Percentiles rank a stretch among this genome's conserved stretches.
phyloP scores from a whole-genome alignment of 2,888 invertebrate species.

The Priocnemis perturbator region DNA sequence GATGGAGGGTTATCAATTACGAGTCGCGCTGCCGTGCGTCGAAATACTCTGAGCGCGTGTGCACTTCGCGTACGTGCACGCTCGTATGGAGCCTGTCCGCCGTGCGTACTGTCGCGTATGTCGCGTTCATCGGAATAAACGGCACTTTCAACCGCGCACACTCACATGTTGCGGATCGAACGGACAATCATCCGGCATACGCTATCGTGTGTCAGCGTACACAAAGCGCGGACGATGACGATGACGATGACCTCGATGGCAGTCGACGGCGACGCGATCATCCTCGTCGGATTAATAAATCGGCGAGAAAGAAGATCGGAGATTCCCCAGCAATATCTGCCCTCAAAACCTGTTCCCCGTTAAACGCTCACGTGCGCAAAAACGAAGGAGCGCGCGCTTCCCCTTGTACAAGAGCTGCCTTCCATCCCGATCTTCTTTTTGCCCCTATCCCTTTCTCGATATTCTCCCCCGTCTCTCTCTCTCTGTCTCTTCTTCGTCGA shows the following conservation, averaged over 20 bases:
- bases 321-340: slow-evolving; percentile 15
- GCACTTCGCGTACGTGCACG: not conserved
- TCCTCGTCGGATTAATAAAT: not conserved
- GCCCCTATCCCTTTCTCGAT: slow-evolving; percentile 19
- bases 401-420: slow-evolving; percentile 14
- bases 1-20: slow-evolving; percentile 55
- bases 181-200: slow-evolving; percentile 5
- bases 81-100: not conserved
- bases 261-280: slow-evolving; percentile 4
- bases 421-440: slow-evolving; percentile 20
- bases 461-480: slow-evolving; percentile 24
- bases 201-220: not conserved
- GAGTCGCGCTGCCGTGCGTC: not conserved
- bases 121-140: slow-evolving; percentile 11
- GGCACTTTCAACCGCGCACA: slow-evolving; percentile 14
- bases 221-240: not conserved
- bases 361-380: slow-evolving; percentile 25
- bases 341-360: slow-evolving; percentile 35
- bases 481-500: slow-evolving; percentile 31
- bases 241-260: slow-evolving; percentile 16
- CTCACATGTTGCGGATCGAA: not conserved
- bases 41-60: not conserved
- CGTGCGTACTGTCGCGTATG: not conserved
- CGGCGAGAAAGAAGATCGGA: not conserved
- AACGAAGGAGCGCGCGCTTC: slow-evolving; percentile 33